A percentile compares a stretch with the other conserved stretches of the same genome.
Evolutionary conservation across 2,888 invertebrate genomes (phyloP).

Genomic region (Germaria angustata): DNA sequence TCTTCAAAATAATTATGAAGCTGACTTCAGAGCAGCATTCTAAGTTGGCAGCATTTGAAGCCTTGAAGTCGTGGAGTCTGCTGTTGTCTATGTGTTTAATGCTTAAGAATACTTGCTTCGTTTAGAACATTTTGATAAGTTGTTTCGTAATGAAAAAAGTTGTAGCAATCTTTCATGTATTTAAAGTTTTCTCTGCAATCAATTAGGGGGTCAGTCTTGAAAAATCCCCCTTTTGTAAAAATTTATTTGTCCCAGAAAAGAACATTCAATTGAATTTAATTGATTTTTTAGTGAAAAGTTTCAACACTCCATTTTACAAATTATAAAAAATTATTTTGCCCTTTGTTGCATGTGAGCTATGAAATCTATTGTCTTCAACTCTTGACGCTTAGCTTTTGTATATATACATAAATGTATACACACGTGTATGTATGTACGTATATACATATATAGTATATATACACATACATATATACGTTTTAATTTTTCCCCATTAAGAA

Average conservation of each 20-base stretch:
- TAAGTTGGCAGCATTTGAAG: no score
- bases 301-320: conserved; percentile 51
- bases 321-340: background rate
- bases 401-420: background rate
- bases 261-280: conserved; percentile 65
- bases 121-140: no score
- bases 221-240: no score
- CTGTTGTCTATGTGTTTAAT: no score
- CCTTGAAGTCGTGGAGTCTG: no score
- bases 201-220: no score
- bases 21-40: no score
- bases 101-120: no score
- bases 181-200: no score
- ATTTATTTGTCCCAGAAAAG: conserved; percentile 7
- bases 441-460: background rate
- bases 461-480: background rate
- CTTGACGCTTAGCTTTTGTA: background rate
- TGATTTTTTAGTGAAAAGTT: conserved; percentile 56
- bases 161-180: no score
- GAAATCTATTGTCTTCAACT: conserved; percentile 17
- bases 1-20: no score
- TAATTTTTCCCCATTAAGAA: conserved; percentile 7
- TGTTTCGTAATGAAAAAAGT: no score
- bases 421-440: background rate
- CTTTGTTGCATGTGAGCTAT: background rate